These are phyloP conservation scores for Cyprinus carpio DNA, from an alignment of 2,113 vertebrate species.

Conservation along the genomic window DNA sequence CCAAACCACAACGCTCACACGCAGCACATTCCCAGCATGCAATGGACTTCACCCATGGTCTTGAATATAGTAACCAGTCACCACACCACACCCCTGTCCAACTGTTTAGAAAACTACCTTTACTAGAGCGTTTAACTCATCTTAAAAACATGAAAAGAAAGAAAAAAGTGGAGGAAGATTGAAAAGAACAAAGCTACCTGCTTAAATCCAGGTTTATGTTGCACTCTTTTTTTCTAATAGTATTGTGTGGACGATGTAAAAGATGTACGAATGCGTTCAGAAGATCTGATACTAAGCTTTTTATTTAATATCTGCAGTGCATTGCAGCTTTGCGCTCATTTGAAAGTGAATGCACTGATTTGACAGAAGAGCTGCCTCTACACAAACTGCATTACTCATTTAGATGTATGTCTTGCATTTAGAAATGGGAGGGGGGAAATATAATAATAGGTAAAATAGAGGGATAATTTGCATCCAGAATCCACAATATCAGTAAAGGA, in stretches of 20 bases:
- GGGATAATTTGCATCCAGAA: background rate
- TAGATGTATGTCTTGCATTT: background rate
- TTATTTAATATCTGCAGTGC: conserved; percentile 9
- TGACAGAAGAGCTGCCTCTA: background rate
- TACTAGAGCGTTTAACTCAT: conserved; percentile 6
- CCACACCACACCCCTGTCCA: conserved; percentile 3
- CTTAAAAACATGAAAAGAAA: background rate
- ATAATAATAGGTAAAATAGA: background rate
- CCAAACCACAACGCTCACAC: conserved; percentile 3
- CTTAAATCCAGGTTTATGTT: conserved; percentile 45
- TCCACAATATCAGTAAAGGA: conserved; percentile 4
- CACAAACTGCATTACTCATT: background rate
- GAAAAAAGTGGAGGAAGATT: conserved; percentile 48
- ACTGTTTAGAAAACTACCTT: conserved; percentile 24
- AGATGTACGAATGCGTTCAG: conserved; percentile 45
- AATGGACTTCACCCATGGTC: conserved; percentile 13
- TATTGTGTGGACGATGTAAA: conserved; percentile 56
- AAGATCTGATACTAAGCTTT: conserved; percentile 10
- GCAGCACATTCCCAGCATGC: conserved; percentile 29
- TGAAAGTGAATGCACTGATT: conserved; percentile 17
- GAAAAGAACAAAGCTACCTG: conserved; percentile 34
- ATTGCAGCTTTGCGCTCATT: conserved; percentile 22
- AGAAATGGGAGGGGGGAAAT: background rate
- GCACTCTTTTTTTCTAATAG: conserved; percentile 48
- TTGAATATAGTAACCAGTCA: conserved; percentile 23